These are phyloP conservation scores for Chydorus sphaericus DNA, from an alignment of 2,888 invertebrate genomes.

Conservation along the genomic window DNA sequence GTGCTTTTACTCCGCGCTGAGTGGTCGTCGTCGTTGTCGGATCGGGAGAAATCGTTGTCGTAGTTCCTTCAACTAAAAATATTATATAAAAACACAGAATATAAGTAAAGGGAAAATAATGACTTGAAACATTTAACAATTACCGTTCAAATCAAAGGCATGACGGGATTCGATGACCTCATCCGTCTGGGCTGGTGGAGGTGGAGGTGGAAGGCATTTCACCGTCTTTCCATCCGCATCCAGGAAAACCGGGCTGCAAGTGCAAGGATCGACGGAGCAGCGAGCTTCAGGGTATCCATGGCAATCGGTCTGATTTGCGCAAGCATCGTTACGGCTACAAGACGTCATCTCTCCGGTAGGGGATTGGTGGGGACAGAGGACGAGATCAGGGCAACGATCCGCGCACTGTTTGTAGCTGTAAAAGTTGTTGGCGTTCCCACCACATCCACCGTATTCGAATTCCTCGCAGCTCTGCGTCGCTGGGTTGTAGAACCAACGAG, in stretches of 20 bases:
- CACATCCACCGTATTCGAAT: slow-evolving; percentile 29
- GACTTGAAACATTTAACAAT: no score
- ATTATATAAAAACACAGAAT: no score
- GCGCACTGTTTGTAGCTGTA: slow-evolving; percentile 21
- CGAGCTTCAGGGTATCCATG: slow-evolving; percentile 23
- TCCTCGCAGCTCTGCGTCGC: slow-evolving; percentile 26
- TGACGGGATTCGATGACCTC: not conserved
- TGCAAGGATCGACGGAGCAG: slow-evolving; percentile 27
- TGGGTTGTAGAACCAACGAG: slow-evolving; percentile 27
- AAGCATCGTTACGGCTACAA: slow-evolving; percentile 25
- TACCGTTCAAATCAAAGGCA: no score
- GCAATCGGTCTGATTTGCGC: slow-evolving; percentile 24
- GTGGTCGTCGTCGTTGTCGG: no score
- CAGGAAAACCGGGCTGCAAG: slow-evolving; percentile 23
- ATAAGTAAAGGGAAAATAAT: no score
- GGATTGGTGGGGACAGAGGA: slow-evolving; percentile 25
- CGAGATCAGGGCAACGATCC: slow-evolving; percentile 22
- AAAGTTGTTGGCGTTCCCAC: slow-evolving; percentile 27
- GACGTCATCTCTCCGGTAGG: slow-evolving; percentile 21
- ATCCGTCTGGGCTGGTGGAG: not conserved
- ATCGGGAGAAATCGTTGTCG: slow-evolving; percentile 11
- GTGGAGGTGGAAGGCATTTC: not conserved
- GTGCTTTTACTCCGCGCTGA: not conserved
- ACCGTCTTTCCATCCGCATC: slow-evolving; percentile 15
- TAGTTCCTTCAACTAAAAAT: no score